Base-by-base conservation (phyloP, 2,888 invertebrate species). In the Ichneumoninae sp. region DNA sequence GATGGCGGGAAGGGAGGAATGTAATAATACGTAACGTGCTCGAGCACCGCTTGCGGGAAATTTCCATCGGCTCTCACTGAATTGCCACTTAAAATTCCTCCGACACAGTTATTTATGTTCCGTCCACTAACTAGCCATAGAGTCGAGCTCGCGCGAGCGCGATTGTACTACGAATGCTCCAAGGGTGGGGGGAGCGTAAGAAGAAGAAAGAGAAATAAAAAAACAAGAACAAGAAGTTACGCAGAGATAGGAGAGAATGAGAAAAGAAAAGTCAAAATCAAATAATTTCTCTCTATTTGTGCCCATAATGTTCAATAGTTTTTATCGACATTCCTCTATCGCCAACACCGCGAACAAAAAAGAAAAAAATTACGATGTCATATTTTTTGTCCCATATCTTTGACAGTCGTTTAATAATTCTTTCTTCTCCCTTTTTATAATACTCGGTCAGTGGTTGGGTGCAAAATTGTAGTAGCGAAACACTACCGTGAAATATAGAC, bases 41-140 rank as follows among this genome's bases (percentile, higher is more conserved):
- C 76, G 85, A 77, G 85, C 80, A 85, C 83, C 76, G 82, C 82
- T 85, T 77, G 84, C 80, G 86, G 86, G 82, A 86, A 85, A 86
- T 86, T 86, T 86, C 86, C 85, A 85, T 83, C 80, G 85, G 76
- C 83, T 85, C 84, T 82, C 79, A 76, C 85, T 83, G 85, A 86
- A 86, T 86, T 85, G 85, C 86, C 86, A 86, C 85, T 86, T 86
- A 86, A 85, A 86, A 86, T 86, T 86, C 86, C 85, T 68, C 71
- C 85, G 85, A 85, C 86, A 85, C 86, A 80, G 83, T 86, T 86
- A 86, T 85, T 85, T 85, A 85, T 86, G 86, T 83, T 82, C 85
- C 85, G 86, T 85, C 84, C 78, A 78, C 82, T 81, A 86, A 83
- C 85, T 85, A 83, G 83, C 79, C 84, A 68, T 85, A 83, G 81